phyloP scores from a whole-genome alignment of 2,113 vertebrate species.

The Chloropsis cyanopogon region DNA sequence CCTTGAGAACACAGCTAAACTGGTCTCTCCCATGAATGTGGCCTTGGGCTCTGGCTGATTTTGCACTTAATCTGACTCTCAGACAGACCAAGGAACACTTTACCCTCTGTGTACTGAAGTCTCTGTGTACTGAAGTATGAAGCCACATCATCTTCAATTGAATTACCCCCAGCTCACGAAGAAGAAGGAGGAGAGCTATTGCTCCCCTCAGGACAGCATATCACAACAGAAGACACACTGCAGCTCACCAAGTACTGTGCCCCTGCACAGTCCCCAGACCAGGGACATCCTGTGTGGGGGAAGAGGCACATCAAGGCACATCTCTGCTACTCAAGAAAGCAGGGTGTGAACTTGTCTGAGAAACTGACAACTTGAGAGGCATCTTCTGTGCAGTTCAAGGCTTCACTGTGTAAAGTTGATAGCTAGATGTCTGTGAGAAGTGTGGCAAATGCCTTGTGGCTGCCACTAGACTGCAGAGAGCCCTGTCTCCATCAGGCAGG shows the following conservation, averaged over 20 bases:
- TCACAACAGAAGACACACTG: neutral
- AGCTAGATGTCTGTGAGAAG: neutral
- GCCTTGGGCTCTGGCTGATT: neutral
- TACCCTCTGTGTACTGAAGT: neutral
- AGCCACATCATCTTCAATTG: neutral
- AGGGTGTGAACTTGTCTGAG: neutral
- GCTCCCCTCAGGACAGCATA: neutral
- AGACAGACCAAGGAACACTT: neutral
- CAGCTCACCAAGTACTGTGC: neutral
- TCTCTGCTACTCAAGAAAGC: neutral
- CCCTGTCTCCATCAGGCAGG: neutral
- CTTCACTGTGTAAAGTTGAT: neutral
- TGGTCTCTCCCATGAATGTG: neutral
- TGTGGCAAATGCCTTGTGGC: neutral
- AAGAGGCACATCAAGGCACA: neutral
- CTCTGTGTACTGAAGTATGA: conserved; percentile 4
- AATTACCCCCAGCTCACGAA: neutral
- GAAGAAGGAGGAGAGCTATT: neutral
- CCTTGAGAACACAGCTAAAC: neutral
- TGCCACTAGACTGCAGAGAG: neutral
- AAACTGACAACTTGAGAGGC: neutral
- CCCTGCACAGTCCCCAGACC: neutral
- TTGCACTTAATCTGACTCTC: neutral
- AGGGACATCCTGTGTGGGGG: neutral
- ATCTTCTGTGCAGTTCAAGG: neutral